These are phyloP conservation scores for Rhinolophus sinicus DNA, from an alignment of 2,113 vertebrate genomes.

Conservation along the genomic window DNA sequence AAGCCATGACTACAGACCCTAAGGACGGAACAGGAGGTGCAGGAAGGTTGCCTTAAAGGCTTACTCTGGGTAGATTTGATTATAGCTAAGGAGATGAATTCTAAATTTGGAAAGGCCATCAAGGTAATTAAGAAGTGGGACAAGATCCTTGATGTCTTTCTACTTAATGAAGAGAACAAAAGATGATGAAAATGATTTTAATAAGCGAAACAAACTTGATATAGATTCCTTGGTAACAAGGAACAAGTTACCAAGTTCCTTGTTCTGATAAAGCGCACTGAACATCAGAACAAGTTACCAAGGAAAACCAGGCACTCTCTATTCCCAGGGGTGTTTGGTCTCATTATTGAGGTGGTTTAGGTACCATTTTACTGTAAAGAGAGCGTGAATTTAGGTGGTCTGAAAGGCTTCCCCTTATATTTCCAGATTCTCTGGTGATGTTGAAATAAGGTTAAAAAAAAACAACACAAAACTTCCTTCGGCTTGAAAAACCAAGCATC, in stretches of 20 bases:
- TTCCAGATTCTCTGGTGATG: background rate
- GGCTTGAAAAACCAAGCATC: background rate
- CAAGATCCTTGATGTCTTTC: slow-evolving; percentile 57
- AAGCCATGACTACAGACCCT: background rate
- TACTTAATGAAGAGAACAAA: slow-evolving; percentile 56
- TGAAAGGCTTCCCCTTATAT: background rate
- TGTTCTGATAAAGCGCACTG: background rate
- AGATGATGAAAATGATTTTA: slow-evolving; percentile 60
- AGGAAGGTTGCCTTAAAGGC: slow-evolving; percentile 47
- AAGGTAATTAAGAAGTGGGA: slow-evolving; percentile 63
- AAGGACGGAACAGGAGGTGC: background rate
- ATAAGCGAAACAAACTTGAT: slow-evolving; percentile 43
- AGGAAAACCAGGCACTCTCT: background rate
- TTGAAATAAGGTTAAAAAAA: background rate
- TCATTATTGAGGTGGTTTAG: background rate
- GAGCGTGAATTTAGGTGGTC: background rate
- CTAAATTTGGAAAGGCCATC: slow-evolving; percentile 72
- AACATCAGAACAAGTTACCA: background rate
- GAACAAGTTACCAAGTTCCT: no score
- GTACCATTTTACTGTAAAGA: background rate
- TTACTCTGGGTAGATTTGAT: slow-evolving; percentile 75
- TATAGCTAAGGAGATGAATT: slow-evolving; percentile 77
- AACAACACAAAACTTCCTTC: background rate
- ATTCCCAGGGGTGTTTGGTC: background rate
- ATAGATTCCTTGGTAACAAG: background rate